A percentile compares a stretch with the other conserved stretches of the same genome.
Evolutionary conservation across 2,888 invertebrate genomes (phyloP).

Genomic region (Eumacrocentrus americanus): DNA sequence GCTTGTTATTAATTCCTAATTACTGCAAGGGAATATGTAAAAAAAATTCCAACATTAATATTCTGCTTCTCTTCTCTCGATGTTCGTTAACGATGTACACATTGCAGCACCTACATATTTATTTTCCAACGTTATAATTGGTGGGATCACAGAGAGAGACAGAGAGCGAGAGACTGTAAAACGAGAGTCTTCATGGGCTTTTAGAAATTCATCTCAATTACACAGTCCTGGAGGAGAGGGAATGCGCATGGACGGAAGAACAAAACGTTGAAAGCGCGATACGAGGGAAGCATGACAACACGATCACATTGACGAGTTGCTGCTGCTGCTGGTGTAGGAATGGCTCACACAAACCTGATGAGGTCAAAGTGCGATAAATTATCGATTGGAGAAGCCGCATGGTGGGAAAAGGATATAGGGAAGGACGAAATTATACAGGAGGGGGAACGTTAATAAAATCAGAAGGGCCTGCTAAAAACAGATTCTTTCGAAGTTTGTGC

Average conservation of each 20-base stretch:
- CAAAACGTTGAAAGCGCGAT: background rate
- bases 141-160: background rate
- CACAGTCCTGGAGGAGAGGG: background rate
- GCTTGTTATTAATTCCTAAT: too few species aligned
- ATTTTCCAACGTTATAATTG: constrained; percentile 16
- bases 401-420: background rate
- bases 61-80: background rate
- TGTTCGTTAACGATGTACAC: background rate
- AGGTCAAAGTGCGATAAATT: constrained; percentile 17
- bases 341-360: constrained; percentile 16
- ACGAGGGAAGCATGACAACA: background rate
- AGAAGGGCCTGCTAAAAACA: background rate
- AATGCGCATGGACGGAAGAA: background rate
- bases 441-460: background rate
- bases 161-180: background rate
- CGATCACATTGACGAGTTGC: background rate
- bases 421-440: background rate
- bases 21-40: too few species aligned
- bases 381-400: constrained; percentile 13
- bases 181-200: background rate
- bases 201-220: background rate
- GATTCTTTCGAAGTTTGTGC: background rate
- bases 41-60: background rate
- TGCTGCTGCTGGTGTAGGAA: background rate
- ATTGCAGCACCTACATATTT: constrained; percentile 7